Evolutionary conservation across 23 tunicate genomes (phyloP), one percentile per base, ranked within the genome.

Genomic region (Aplidium turbinatum): DNA sequence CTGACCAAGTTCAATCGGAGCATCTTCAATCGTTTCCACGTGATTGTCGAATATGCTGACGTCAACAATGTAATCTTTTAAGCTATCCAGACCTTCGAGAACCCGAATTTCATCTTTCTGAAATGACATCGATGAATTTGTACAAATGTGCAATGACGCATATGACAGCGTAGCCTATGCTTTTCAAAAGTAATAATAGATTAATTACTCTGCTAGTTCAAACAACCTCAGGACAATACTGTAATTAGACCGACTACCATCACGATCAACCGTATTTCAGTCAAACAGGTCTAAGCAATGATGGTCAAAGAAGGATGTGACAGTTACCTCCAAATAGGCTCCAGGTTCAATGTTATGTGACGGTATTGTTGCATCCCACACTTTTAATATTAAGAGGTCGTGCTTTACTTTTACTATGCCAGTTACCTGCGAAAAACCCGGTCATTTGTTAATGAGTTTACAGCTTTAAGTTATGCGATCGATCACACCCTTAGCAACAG

Each of bases 281-380:
- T n/a, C n/a, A n/a, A n/a, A n/a, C n/a, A n/a, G n/a, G n/a, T n/a
- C n/a, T n/a, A n/a, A n/a, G n/a, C n/a, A n/a, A n/a, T n/a, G n/a
- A n/a, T n/a, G n/a, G n/a, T 42, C 50, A 42, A 42, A 42, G 16
- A 42, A 42, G n/a, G n/a, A n/a, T n/a, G n/a, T 42, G 50, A 42
- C 50, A 42, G 50, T 42, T 9, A 70, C 76, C 58, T 70, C 35
- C 27, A 24, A 11, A 47, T 47, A 26, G 4, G 58, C 50, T 35
- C 50, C 58, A 6, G 76, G 58, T 46, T 22, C 33, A 22, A 76
- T 62, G 61, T 62, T 61, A 35, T 76, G 82, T 42, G 58, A 40
- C 1, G 85, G 85, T 0, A 68, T 9, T 5, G 85, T 80, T 19
- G 70, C 85, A 57, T 80, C 85, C 85, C 85, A 80, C 2, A 80